Conservation (phyloP, 2,113 vertebrate genomes). For the Micromys minutus region DNA sequence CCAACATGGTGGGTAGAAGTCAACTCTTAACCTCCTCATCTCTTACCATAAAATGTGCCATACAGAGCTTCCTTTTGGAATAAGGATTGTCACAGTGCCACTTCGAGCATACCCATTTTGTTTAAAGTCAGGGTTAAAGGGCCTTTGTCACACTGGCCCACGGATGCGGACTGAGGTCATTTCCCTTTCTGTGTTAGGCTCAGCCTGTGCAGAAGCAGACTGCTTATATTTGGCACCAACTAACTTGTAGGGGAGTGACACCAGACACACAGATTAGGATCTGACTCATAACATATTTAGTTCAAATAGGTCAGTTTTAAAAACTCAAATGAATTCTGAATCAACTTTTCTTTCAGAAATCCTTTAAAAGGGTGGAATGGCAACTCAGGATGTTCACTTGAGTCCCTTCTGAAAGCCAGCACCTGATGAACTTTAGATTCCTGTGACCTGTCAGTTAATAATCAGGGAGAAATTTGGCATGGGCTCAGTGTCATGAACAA, state of each 20-base stretch:
- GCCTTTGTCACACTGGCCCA: neutral
- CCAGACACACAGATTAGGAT: conserved; percentile 16
- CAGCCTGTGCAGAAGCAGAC: conserved; percentile 44
- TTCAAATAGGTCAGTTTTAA: conserved; percentile 40
- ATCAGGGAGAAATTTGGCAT: neutral
- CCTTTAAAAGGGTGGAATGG: neutral
- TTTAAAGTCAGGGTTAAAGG: neutral
- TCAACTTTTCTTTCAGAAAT: neutral
- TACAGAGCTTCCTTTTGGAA: neutral
- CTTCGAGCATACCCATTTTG: neutral
- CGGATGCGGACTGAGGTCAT: conserved; percentile 24
- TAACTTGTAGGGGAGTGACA: conserved; percentile 53
- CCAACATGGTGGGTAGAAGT: neutral
- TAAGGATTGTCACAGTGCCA: neutral
- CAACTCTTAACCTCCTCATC: accelerated
- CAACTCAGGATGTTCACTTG: neutral
- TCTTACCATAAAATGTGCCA: neutral
- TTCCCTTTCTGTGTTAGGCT: conserved; percentile 59
- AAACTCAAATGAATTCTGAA: neutral
- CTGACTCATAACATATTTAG: conserved; percentile 66
- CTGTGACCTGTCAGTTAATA: neutral
- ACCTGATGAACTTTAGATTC: neutral
- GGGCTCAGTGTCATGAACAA: neutral
- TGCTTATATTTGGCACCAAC: conserved; percentile 66
- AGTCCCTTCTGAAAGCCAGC: neutral